Evolutionary conservation across 2,797 vertebrate species (phyloP).

Genomic region (Carcharodon carcharias): DNA sequence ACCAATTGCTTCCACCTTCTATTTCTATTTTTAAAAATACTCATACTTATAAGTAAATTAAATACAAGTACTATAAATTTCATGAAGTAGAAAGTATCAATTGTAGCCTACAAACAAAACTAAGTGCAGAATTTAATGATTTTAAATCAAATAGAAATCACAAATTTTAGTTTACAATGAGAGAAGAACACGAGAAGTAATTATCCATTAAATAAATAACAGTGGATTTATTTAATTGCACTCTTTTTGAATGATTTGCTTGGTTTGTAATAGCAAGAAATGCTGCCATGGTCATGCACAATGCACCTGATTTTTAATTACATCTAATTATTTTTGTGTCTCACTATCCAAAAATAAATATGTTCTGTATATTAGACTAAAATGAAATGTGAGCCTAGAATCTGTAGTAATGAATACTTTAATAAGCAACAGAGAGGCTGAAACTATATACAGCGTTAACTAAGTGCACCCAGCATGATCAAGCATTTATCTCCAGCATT

Average conservation of each 20-base stretch:
- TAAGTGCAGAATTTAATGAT: background rate
- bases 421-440: conserved; percentile 29
- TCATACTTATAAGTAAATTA: background rate
- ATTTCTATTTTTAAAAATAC: background rate
- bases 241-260: background rate
- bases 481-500: conserved; percentile 64
- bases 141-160: background rate
- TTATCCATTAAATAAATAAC: background rate
- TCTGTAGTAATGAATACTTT: conserved; percentile 19
- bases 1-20: background rate
- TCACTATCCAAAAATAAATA: conserved; percentile 18
- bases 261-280: background rate
- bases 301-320: background rate
- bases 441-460: conserved; percentile 61
- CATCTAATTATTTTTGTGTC: background rate
- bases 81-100: background rate
- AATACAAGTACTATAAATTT: background rate
- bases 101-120: background rate
- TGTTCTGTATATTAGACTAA: conserved; percentile 8
- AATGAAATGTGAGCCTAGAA: conserved; percentile 25
- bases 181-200: background rate
- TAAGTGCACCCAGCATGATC: conserved; percentile 60
- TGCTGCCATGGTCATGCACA: background rate
- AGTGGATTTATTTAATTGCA: background rate
- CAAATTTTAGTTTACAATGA: background rate